A percentile compares a stretch with the other conserved stretches of the same genome.
phyloP scores from a whole-genome alignment of 2,113 vertebrate genomes.

The Poeciliopsis turrubarensis region DNA sequence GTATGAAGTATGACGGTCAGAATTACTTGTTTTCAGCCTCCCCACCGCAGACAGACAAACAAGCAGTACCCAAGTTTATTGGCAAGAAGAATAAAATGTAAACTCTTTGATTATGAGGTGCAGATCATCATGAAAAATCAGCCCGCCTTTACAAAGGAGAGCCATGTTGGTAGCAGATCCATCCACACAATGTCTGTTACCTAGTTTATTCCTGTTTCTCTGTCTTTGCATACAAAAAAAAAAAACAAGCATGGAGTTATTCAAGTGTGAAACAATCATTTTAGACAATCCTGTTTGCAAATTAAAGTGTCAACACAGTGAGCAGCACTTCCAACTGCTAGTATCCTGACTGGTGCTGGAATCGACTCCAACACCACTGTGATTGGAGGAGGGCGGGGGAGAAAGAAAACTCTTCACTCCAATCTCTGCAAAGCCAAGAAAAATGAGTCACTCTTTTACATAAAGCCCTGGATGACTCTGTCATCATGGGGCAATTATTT shows the following conservation, averaged over 20 bases:
- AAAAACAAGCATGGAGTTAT: not conserved
- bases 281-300: not conserved
- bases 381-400: conserved; percentile 31
- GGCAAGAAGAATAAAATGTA: no score
- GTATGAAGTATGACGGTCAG: no score
- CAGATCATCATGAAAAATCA: no score
- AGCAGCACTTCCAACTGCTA: conserved; percentile 14
- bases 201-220: not conserved
- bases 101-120: no score
- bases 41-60: no score
- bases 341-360: conserved; percentile 17
- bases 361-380: conserved; percentile 33
- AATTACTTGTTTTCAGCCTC: no score
- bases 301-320: not conserved
- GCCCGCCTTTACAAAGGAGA: no score
- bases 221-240: not conserved
- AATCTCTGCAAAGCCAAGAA: conserved; percentile 34
- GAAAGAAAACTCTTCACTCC: conserved; percentile 18
- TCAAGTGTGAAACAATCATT: not conserved
- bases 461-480: conserved; percentile 56
- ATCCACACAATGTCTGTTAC: no score
- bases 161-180: no score
- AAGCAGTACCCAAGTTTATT: no score
- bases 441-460: conserved; percentile 57
- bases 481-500: conserved; percentile 60